Evolutionary conservation across 1,140 invertebrate species (phyloP).

Genomic region (Dendrolimus punctatus): DNA sequence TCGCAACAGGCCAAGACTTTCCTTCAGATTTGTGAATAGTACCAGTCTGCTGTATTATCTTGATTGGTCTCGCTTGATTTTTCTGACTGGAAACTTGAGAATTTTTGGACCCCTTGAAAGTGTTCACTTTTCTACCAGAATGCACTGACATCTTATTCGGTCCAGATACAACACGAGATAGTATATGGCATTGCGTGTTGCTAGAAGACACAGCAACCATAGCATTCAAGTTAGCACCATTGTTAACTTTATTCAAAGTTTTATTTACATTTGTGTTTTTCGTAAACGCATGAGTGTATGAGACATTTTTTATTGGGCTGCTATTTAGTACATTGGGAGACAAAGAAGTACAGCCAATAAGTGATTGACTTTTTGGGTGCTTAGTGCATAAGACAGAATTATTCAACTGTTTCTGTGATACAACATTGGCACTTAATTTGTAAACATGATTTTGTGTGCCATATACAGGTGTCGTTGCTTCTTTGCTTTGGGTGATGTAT

Average conservation of each 20-base stretch:
- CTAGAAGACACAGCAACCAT: conserved; percentile 56
- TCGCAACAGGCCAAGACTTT: conserved; percentile 53
- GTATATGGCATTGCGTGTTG: conserved; percentile 59
- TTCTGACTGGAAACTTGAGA: conserved; percentile 49
- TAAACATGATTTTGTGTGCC: conserved; percentile 60
- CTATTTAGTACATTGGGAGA: conserved; percentile 50
- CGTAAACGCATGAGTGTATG: conserved; percentile 55
- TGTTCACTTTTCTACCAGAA: conserved; percentile 54
- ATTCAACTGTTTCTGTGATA: conserved; percentile 51
- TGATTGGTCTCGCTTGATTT: conserved; percentile 58
- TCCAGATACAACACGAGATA: conserved; percentile 60
- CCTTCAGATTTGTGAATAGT: conserved; percentile 46
- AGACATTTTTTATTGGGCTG: conserved; percentile 54
- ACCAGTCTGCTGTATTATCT: conserved; percentile 62
- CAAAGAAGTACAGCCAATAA: conserved; percentile 50
- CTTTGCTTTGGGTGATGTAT: conserved; percentile 48
- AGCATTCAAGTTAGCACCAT: conserved; percentile 65
- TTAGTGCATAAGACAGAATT: conserved; percentile 57
- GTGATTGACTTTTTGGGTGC: conserved; percentile 49
- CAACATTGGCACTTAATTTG: conserved; percentile 49
- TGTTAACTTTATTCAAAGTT: conserved; percentile 52
- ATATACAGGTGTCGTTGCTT: conserved; percentile 49
- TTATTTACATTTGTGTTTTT: conserved; percentile 61
- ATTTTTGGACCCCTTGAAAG: conserved; percentile 52
- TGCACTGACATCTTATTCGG: conserved; percentile 64